Conservation (phyloP, 1,140 invertebrate genomes). For the Formica selysi region DNA sequence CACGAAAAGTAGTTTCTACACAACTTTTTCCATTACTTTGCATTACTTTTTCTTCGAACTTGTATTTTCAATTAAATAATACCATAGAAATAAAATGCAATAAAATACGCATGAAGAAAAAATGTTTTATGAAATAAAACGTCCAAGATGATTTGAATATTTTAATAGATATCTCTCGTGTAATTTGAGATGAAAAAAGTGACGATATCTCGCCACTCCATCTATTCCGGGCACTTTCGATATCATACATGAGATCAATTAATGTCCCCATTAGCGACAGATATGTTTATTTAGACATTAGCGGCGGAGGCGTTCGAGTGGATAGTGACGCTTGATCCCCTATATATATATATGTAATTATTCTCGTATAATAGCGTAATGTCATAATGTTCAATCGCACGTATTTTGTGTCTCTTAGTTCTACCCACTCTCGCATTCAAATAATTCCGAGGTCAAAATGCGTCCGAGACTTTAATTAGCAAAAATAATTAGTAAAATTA, state of each 20-base stretch:
- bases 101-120: background rate
- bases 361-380: constrained; percentile 13
- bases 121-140: background rate
- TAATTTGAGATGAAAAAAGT: constrained; percentile 27
- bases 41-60: background rate
- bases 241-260: constrained; percentile 59
- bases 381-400: background rate
- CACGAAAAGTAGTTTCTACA: background rate
- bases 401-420: constrained; percentile 10
- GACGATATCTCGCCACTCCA: background rate
- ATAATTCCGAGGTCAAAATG: background rate
- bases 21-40: background rate
- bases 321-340: constrained; percentile 58
- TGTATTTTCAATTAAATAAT: background rate
- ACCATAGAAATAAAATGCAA: background rate
- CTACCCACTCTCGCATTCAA: background rate
- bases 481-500: too few species aligned
- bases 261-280: constrained; percentile 60
- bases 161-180: background rate
- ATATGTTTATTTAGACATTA: constrained; percentile 79
- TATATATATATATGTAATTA: constrained; percentile 40
- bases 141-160: constrained; percentile 13
- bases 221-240: constrained; percentile 39
- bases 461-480: background rate
- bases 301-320: constrained; percentile 67